These are phyloP conservation scores for Nerophis lumbriciformis DNA, from an alignment of 2,113 vertebrate species.

Conservation along the genomic window DNA sequence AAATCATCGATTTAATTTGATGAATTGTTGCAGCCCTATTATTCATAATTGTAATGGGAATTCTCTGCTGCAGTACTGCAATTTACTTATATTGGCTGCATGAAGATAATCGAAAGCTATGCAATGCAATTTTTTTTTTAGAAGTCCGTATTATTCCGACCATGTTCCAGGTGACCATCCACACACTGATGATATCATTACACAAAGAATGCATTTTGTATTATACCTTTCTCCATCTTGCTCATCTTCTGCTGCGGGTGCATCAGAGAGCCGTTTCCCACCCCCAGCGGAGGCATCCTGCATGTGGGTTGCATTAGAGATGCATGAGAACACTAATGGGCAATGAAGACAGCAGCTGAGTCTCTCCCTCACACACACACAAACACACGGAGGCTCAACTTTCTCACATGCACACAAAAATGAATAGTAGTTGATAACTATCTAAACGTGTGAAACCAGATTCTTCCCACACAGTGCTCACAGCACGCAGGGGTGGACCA, in stretches of 20 bases:
- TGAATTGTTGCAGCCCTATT: too few species aligned
- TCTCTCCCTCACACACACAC: slow-evolving; percentile 12
- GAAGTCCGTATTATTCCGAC: too few species aligned
- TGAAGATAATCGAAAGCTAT: too few species aligned
- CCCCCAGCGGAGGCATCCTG: slow-evolving; percentile 23
- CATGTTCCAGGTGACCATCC: too few species aligned
- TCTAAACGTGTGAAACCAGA: not conserved
- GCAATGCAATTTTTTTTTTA: too few species aligned
- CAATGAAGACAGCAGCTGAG: slow-evolving; percentile 51
- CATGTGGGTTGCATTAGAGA: slow-evolving; percentile 47
- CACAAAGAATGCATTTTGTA: not conserved
- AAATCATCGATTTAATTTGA: too few species aligned
- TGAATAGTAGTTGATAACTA: not conserved
- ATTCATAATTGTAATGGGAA: too few species aligned
- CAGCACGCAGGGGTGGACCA: not conserved
- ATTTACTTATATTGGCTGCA: too few species aligned
- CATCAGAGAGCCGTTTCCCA: slow-evolving; percentile 7
- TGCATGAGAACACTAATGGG: slow-evolving; percentile 48
- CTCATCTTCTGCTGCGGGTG: slow-evolving; percentile 5
- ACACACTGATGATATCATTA: too few species aligned
- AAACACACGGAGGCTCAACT: slow-evolving; percentile 2
- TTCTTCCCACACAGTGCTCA: not conserved
- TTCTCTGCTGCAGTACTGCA: too few species aligned
- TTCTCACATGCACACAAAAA: not conserved
- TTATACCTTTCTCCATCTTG: not conserved